Conservation (phyloP, 2,888 invertebrate species). For the Alitta virens region DNA sequence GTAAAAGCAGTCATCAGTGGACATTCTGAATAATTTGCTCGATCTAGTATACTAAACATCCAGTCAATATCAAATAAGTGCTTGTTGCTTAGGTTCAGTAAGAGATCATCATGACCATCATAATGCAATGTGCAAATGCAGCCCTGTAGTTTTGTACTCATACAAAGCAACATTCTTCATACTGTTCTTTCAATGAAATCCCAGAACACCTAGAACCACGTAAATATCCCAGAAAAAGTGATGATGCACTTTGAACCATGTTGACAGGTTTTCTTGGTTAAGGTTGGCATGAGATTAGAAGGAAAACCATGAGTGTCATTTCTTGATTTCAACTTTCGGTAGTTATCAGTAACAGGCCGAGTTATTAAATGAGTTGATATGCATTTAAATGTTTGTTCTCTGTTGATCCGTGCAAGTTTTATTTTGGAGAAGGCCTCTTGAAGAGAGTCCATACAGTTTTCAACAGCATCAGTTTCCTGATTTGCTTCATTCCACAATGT, state of each 20-base stretch:
- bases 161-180: background rate
- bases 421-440: background rate
- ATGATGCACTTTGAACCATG: background rate
- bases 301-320: background rate
- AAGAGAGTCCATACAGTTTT: background rate
- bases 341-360: background rate
- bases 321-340: background rate
- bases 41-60: background rate
- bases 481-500: too few relatives aligned
- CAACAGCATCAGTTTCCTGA: background rate
- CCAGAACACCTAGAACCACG: too few relatives aligned
- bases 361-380: background rate
- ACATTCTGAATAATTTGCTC: background rate
- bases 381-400: background rate
- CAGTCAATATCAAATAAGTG: background rate
- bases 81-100: background rate
- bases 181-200: background rate
- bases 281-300: background rate
- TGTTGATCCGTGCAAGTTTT: background rate
- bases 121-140: background rate
- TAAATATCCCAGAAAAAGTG: too few relatives aligned
- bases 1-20: background rate
- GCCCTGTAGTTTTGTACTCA: background rate
- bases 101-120: background rate
- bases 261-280: background rate